Evolutionary conservation across 1,140 invertebrate species (phyloP), one percentile per base, ranked within the genome.

Genomic region (Procambarus virginalis): DNA sequence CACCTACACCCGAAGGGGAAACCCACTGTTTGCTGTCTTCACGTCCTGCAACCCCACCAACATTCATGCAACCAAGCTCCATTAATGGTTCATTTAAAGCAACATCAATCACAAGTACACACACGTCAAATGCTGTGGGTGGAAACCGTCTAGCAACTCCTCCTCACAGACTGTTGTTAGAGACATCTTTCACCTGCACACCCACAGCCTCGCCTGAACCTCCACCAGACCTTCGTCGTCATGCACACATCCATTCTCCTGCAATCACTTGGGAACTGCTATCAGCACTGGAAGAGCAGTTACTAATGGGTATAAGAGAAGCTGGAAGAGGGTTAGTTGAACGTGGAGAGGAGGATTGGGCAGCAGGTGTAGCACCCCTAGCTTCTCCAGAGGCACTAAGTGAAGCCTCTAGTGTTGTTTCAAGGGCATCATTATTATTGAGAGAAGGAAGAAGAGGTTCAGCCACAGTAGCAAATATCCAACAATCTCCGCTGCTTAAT

Each of bases 381-480:
- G 97, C 97, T 2, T 97, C 97, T 49, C 97, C 97, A 2, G 97
- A 98, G 93, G 97, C 96, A 2, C 93, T 97, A 3, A 97, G 97
- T 0, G 97, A 97, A 93, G 95, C 96, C 6, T 97, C 97, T 17
- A 95, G 94, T 92, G 91, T 95, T 70, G 93, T 93, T 14, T 94
- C 94, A 12, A 89, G 93, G 55, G 92, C 92, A 81, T 92, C 91
- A 49, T 64, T 92, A 6, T 81, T 88, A 2, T 46, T 91, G n/a
- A 88, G 87, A 49, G 91, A 92, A 70, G 86, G 86, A n/a, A 88
- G 87, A 68, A 82, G 86, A 92, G 92, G 89, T 92, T 93, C 89
- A 68, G 92, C 76, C 10, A 92, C 73, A 83, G 91, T 68, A 81
- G 89, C 82, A 83, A 92, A 81, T 83, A 89, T 84, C 89, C 92